Evolutionary conservation across 2,888 invertebrate species (phyloP).

Genomic region (Agrochola lychnidis): DNA sequence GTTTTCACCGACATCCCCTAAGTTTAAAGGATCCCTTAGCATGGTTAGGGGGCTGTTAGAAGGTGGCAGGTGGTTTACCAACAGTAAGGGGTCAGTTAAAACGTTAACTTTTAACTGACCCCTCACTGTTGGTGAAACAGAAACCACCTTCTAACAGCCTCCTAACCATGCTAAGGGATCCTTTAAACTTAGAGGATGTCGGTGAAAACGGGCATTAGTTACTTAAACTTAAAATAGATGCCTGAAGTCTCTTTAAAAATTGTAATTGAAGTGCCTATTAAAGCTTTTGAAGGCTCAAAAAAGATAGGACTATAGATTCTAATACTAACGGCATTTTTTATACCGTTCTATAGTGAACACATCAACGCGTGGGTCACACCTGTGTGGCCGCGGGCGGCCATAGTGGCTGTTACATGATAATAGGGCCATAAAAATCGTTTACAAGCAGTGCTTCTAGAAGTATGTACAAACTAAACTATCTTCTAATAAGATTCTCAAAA

Average conservation of each 20-base stretch:
- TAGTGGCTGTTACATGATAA: slow-evolving; percentile 25
- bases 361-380: background rate
- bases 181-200: no score
- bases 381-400: background rate
- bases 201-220: no score
- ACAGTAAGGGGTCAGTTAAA: no score
- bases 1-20: no score
- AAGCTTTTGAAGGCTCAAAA: slow-evolving; percentile 2
- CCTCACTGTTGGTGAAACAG: no score
- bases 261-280: background rate
- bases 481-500: slow-evolving; percentile 68
- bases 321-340: slow-evolving; percentile 16
- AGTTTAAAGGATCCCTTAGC: no score
- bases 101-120: no score
- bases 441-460: slow-evolving; percentile 53
- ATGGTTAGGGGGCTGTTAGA: no score
- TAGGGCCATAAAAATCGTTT: slow-evolving; percentile 43
- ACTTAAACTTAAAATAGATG: background rate
- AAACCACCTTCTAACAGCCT: no score
- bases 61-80: no score
- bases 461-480: slow-evolving; percentile 57
- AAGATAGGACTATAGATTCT: background rate
- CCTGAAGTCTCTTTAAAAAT: background rate
- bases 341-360: slow-evolving; percentile 23
- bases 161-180: no score